These are phyloP conservation scores for Botia kubotai DNA, from an alignment of 2,797 vertebrate genomes.

Conservation along the genomic window DNA sequence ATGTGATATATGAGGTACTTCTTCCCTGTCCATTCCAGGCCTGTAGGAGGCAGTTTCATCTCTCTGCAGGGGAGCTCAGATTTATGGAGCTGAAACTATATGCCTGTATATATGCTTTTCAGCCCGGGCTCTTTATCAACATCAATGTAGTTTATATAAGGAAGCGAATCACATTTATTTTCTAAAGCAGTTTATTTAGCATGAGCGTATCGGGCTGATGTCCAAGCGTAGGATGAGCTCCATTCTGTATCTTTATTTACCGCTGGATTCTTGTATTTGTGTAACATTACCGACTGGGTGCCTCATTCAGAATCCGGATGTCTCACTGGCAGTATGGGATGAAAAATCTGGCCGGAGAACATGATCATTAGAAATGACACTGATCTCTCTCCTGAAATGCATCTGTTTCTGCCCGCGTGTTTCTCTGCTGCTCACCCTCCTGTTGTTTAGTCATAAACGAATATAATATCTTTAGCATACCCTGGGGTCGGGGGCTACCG, in stretches of 20 bases:
- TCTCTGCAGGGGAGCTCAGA: constrained; percentile 74
- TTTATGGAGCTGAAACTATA: constrained; percentile 77
- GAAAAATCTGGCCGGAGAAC: constrained; percentile 45
- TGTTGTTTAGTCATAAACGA: constrained; percentile 73
- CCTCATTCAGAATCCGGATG: constrained; percentile 31
- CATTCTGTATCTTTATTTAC: constrained; percentile 21
- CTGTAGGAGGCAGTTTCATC: constrained; percentile 77
- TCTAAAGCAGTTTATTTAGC: constrained; percentile 32
- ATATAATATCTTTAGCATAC: constrained; percentile 77
- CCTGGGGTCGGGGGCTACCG: constrained; percentile 49
- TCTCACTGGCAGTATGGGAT: constrained; percentile 47
- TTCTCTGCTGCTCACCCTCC: constrained; percentile 64
- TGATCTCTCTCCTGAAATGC: constrained; percentile 51
- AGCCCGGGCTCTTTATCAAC: constrained; percentile 52
- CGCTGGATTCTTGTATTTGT: constrained; percentile 20
- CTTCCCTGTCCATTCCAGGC: constrained; percentile 70
- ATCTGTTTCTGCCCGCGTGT: constrained; percentile 56
- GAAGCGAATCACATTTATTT: constrained; percentile 40
- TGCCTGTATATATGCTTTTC: constrained; percentile 69
- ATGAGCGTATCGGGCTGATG: neutral
- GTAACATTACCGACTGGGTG: constrained; percentile 26
- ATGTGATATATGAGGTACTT: constrained; percentile 74
- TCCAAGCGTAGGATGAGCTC: neutral
- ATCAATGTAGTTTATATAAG: constrained; percentile 47
- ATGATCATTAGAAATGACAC: constrained; percentile 51